phyloP scores from a whole-genome alignment of 1,140 invertebrate species.

The Oscheius sp. region DNA sequence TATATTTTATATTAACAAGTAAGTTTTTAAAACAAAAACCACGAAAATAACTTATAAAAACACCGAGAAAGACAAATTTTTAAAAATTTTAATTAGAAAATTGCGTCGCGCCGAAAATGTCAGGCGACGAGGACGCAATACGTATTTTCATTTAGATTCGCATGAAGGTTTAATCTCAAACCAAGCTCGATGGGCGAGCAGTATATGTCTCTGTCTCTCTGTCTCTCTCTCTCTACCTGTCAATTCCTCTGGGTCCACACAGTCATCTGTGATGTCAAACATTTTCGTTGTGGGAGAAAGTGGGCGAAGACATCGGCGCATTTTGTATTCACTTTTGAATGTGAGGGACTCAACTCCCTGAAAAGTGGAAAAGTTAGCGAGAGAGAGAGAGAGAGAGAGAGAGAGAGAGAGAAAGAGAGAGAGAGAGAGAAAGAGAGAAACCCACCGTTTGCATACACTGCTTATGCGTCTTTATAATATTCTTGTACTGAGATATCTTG shows the following conservation, averaged over 20 bases:
- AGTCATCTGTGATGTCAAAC: background rate
- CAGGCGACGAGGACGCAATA: too few relatives aligned
- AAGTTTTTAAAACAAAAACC: too few relatives aligned
- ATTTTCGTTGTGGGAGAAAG: background rate
- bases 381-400: conserved; percentile 8
- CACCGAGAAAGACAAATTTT: too few relatives aligned
- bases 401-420: background rate
- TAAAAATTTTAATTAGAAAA: too few relatives aligned
- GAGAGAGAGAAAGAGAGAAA: background rate
- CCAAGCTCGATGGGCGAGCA: too few relatives aligned
- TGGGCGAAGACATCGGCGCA: background rate
- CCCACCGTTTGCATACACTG: conserved; percentile 4
- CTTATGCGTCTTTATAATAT: conserved; percentile 2
- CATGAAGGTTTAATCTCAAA: too few relatives aligned
- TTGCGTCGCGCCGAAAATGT: too few relatives aligned
- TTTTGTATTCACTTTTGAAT: background rate
- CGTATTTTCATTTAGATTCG: too few relatives aligned
- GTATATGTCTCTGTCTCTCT: too few relatives aligned
- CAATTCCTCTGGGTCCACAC: background rate
- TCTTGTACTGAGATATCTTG: background rate
- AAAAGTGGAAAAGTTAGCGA: background rate
- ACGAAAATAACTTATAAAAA: too few relatives aligned
- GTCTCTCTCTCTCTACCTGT: too few relatives aligned
- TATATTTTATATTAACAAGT: too few relatives aligned
- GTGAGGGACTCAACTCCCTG: background rate